Percentiles rank a stretch among this genome's conserved stretches.
These are phyloP conservation scores for Saccopteryx bilineata DNA, from an alignment of 2,113 vertebrate genomes.

Conservation along the genomic window DNA sequence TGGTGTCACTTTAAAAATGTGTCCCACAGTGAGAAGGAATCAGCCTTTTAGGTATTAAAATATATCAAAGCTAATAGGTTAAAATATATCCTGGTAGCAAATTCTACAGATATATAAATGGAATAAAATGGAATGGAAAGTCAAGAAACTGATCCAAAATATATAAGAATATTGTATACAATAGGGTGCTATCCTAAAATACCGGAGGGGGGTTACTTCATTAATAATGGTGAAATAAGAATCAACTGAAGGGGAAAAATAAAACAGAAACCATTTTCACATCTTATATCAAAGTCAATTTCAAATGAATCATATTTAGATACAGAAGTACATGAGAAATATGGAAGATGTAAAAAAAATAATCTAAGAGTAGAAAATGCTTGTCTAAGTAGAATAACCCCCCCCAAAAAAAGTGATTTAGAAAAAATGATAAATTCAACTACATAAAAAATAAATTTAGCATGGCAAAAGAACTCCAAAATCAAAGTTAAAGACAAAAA, in stretches of 20 bases:
- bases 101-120: background rate
- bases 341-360: background rate
- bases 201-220: background rate
- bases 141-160: background rate
- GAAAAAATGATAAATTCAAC: background rate
- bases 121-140: background rate
- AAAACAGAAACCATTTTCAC: background rate
- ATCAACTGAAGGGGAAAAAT: background rate
- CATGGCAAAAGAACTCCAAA: background rate
- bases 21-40: background rate
- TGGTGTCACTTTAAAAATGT: background rate
- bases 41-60: slow-evolving; percentile 19
- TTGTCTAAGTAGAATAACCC: background rate
- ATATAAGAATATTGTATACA: background rate
- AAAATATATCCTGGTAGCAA: background rate
- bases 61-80: background rate
- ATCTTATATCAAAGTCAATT: background rate
- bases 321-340: slow-evolving; percentile 14
- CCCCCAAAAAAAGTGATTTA: background rate
- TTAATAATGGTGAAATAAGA: background rate
- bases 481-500: background rate
- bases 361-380: background rate
- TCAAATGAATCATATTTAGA: background rate
- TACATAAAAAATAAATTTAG: background rate
- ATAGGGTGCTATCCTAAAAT: background rate